Percentiles rank a stretch among this genome's conserved stretches.
Evolutionary conservation across 1,140 invertebrate species (phyloP).

Genomic region (Drosophila funebris): DNA sequence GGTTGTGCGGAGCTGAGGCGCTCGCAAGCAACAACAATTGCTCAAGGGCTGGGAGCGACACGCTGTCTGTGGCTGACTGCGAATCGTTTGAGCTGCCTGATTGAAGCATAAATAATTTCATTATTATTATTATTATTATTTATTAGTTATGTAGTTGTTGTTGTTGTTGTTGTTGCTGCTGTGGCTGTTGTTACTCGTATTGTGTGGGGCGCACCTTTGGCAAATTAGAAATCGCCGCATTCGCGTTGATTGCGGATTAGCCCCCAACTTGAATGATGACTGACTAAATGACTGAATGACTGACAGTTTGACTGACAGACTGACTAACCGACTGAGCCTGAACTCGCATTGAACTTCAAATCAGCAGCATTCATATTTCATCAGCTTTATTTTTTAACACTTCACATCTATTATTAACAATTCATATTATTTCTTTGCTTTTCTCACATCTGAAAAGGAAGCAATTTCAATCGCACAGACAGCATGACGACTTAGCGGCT

Average conservation of each 20-base stretch:
- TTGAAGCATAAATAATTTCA: constrained; percentile 72
- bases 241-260: constrained; percentile 75
- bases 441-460: constrained; percentile 9
- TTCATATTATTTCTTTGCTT: constrained; percentile 9
- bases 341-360: constrained; percentile 38
- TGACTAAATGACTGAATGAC: constrained; percentile 1
- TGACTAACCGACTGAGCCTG: constrained; percentile 9
- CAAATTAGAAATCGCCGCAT: constrained; percentile 74
- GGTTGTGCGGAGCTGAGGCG: not conserved
- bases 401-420: constrained; percentile 14
- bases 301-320: constrained; percentile 3
- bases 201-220: constrained; percentile 70
- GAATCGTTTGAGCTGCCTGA: constrained; percentile 33
- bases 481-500: not conserved
- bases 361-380: constrained; percentile 35
- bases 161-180: constrained; percentile 34
- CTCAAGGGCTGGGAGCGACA: constrained; percentile 81
- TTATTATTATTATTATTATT: constrained; percentile 70
- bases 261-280: constrained; percentile 59
- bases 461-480: constrained; percentile 7
- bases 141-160: constrained; percentile 35
- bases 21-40: constrained; percentile 58
- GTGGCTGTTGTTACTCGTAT: constrained; percentile 17
- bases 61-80: constrained; percentile 73
- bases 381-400: constrained; percentile 40